A percentile compares a stretch with the other conserved stretches of the same genome.
phyloP scores from a whole-genome alignment of 2,888 invertebrate species.

The Parnassius apollo region DNA sequence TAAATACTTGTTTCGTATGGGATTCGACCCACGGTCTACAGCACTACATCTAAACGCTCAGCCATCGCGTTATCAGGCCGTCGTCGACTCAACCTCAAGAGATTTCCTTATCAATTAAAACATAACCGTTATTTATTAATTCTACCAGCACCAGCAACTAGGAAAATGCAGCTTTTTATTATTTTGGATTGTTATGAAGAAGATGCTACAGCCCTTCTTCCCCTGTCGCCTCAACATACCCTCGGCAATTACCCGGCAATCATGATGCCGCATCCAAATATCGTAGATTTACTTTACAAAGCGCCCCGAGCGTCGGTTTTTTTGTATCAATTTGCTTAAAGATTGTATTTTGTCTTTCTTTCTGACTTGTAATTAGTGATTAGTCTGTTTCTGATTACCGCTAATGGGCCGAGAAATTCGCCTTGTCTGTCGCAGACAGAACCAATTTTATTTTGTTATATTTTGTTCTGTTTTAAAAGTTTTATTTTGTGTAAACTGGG shows the following conservation, averaged over 20 bases:
- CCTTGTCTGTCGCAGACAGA: slow-evolving; percentile 42
- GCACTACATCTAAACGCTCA: too few species aligned
- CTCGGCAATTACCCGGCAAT: not conserved
- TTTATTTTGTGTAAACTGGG: not conserved
- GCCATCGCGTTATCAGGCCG: too few species aligned
- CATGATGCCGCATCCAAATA: slow-evolving; percentile 30
- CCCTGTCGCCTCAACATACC: too few species aligned
- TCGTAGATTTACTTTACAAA: slow-evolving; percentile 34
- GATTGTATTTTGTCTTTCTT: slow-evolving; percentile 52
- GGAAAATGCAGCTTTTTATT: too few species aligned
- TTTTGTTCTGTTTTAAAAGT: slow-evolving; percentile 10
- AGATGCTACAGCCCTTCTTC: too few species aligned
- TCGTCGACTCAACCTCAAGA: too few species aligned
- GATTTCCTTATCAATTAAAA: too few species aligned
- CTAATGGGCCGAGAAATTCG: slow-evolving; percentile 50
- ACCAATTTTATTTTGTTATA: slow-evolving; percentile 37
- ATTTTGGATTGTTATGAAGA: too few species aligned
- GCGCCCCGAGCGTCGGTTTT: slow-evolving; percentile 30
- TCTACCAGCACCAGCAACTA: too few species aligned
- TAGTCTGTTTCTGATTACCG: slow-evolving; percentile 63
- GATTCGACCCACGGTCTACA: too few species aligned
- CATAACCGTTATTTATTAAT: too few species aligned
- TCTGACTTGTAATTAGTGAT: slow-evolving; percentile 63
- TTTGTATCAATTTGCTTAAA: slow-evolving; percentile 69
- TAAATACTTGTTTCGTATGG: too few species aligned